Base-by-base conservation (phyloP, 1,140 invertebrate species). In the Macrostomum lignano region DNA sequence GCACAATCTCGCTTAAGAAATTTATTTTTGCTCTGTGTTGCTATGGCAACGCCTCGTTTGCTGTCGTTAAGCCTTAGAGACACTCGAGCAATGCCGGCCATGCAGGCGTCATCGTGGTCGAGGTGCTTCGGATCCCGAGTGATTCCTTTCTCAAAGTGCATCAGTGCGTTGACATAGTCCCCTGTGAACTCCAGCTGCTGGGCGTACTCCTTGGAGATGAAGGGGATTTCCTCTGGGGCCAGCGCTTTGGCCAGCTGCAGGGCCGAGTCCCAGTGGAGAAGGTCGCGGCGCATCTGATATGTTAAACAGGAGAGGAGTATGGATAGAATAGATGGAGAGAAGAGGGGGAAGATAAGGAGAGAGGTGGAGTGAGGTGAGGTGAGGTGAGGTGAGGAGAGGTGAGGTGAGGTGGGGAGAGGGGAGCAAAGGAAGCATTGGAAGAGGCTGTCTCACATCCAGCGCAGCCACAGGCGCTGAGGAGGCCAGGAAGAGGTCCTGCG, bases 231-330 rank as follows among this genome's bases (percentile, higher is more conserved):
- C n/a, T 71, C 64, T 0, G 75, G 74, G 21, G 74, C 73, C 29
- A 84, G 62, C 47, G 67, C 70, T 45, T 71, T 71, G 0, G 88
- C 86, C 35, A 94, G 55, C 38, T 69, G 65, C 15, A 93, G 61
- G 0, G 86, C 86, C 48, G 72, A 68, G 43, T 86, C 75, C 86
- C 86, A 84, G 50, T 91, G 71, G 48, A 88, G 62, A 28, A 91
- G 61, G 56, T 91, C 78, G 34, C 75, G 60, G 37, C 79, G 65
- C 65, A 94, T 71, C 51, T 64, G 34, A n/a, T n/a, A n/a, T n/a
- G n/a, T n/a, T n/a, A n/a, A n/a, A n/a, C n/a, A n/a, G n/a, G n/a
- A n/a, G n/a, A n/a, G n/a, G n/a, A n/a, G n/a, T n/a, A n/a, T n/a
- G n/a, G n/a, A n/a, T n/a, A n/a, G n/a, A n/a, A n/a, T n/a, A n/a